phyloP scores from a whole-genome alignment of 2,888 invertebrate species.

The Pristionchus mayeri region DNA sequence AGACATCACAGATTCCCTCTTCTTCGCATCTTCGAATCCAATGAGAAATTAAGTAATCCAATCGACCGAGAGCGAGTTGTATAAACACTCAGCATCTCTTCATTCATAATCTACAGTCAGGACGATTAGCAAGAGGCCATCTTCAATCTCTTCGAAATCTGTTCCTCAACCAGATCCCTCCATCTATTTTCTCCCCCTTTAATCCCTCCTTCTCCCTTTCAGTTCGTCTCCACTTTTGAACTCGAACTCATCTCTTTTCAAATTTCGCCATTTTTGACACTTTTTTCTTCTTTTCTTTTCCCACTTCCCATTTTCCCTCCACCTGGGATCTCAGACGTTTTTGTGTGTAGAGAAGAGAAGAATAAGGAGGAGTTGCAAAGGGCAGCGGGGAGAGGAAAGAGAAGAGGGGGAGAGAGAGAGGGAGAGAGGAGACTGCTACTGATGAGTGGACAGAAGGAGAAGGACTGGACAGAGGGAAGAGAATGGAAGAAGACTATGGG shows the following conservation, averaged over 20 bases:
- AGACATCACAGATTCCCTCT: too few species aligned
- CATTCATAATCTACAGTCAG: too few species aligned
- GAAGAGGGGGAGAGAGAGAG: slow-evolving; percentile 35
- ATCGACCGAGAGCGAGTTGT: too few species aligned
- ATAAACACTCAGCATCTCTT: too few species aligned
- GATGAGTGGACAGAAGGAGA: not conserved
- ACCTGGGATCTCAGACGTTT: slow-evolving; percentile 40
- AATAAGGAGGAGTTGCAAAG: slow-evolving; percentile 17
- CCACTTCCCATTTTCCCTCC: slow-evolving; percentile 7
- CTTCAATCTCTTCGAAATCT: not conserved
- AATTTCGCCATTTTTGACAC: slow-evolving; percentile 2
- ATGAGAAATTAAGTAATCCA: too few species aligned
- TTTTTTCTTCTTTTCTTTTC: not conserved
- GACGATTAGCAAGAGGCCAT: too few species aligned
- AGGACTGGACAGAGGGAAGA: not conserved
- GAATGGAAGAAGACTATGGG: not conserved
- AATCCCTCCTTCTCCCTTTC: not conserved
- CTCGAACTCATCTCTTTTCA: slow-evolving; percentile 28
- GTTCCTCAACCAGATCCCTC: not conserved
- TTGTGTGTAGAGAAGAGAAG: slow-evolving; percentile 35
- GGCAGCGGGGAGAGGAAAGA: slow-evolving; percentile 9
- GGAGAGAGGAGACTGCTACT: not conserved
- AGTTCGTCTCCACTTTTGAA: not conserved
- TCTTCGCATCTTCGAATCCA: too few species aligned
- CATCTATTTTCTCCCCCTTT: not conserved